These are phyloP conservation scores for Psophia crepitans DNA, from an alignment of 2,113 vertebrate genomes.

Conservation along the genomic window DNA sequence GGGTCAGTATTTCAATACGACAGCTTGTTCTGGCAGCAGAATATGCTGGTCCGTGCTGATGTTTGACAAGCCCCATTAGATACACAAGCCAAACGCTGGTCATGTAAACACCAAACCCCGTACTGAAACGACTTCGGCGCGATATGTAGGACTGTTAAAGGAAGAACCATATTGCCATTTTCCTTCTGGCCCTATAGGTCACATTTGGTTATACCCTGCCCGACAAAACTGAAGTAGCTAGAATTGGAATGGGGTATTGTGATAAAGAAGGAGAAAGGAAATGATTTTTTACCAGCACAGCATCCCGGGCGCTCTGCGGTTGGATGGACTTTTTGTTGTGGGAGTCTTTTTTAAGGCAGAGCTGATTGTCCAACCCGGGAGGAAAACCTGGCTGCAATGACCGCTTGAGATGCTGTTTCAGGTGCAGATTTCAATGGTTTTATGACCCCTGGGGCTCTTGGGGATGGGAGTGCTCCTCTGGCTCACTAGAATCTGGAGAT, in stretches of 20 bases:
- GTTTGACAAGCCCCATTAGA: background rate
- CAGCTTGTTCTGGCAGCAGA: background rate
- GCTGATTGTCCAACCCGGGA: rapidly evolving
- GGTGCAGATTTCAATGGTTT: background rate
- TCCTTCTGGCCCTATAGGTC: background rate
- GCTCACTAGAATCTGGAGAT: background rate
- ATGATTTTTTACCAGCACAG: background rate
- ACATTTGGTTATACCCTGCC: background rate
- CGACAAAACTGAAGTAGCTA: background rate
- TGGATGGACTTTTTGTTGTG: background rate
- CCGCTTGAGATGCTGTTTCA: background rate
- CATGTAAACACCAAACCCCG: background rate
- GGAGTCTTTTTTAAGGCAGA: background rate
- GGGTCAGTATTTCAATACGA: background rate
- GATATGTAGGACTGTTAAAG: background rate
- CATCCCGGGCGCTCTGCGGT: background rate
- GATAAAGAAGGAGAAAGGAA: background rate
- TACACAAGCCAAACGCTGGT: background rate
- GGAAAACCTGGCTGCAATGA: background rate
- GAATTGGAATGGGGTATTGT: background rate
- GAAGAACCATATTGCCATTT: background rate
- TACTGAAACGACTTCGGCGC: background rate
- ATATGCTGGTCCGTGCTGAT: background rate
- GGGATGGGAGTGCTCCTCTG: background rate
- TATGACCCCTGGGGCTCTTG: background rate